Percentiles rank a stretch among this genome's conserved stretches.
phyloP scores from a whole-genome alignment of 2,797 vertebrate species.

The Lepilemur septentrionalis region DNA sequence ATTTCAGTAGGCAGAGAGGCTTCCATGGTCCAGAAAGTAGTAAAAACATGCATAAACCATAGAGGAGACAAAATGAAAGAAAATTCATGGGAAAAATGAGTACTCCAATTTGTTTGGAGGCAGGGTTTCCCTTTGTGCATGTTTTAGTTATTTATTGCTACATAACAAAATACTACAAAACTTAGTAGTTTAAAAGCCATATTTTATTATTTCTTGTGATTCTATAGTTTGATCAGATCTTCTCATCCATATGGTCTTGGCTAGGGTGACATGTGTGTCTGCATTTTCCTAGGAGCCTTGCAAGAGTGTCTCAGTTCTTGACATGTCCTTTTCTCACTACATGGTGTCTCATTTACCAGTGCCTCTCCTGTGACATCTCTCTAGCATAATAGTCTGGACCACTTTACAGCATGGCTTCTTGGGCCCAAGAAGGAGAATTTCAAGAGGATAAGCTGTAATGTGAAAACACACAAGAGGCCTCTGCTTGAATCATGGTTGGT shows the following conservation, averaged over 20 bases:
- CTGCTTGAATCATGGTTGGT: not conserved
- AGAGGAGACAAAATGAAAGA: not conserved
- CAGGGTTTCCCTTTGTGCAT: not conserved
- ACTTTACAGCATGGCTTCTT: not conserved
- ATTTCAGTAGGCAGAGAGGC: not conserved
- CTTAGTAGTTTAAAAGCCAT: not conserved
- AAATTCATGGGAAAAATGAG: not conserved
- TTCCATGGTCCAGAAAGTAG: conserved; percentile 1
- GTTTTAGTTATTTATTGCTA: not conserved
- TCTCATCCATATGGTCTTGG: not conserved
- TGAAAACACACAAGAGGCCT: not conserved
- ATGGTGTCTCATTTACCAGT: not conserved
- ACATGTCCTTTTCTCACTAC: not conserved
- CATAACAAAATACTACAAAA: not conserved
- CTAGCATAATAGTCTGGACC: not conserved
- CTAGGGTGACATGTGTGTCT: not conserved
- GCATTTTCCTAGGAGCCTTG: not conserved
- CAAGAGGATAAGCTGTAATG: not conserved
- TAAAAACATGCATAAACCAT: not conserved
- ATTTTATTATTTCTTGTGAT: not conserved
- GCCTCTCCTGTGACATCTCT: not conserved
- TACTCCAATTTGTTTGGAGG: not conserved
- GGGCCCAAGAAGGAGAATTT: not conserved
- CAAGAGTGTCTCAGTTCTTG: not conserved
- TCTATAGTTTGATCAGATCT: not conserved